Evolutionary conservation across 2,797 vertebrate genomes (phyloP).

Genomic region (Percopsis omiscomaycus): DNA sequence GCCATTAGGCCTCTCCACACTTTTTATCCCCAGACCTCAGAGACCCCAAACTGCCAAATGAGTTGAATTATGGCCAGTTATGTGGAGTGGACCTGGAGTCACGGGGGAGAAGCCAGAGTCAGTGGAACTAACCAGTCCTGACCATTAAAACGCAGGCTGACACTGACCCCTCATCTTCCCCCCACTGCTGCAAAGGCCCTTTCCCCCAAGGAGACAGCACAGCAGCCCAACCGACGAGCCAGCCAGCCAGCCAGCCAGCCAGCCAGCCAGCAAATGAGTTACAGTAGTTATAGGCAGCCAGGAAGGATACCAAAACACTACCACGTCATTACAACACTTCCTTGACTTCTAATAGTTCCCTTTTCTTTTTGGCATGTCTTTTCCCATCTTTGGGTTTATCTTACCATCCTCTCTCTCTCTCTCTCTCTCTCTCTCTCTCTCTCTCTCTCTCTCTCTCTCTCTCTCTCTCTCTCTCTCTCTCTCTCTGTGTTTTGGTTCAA

Average conservation of each 20-base stretch:
- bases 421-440: neutral
- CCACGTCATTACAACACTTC: constrained; percentile 55
- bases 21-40: constrained; percentile 80
- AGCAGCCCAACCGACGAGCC: constrained; percentile 43
- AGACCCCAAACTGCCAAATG: constrained; percentile 83
- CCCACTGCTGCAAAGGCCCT: constrained; percentile 69
- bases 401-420: constrained; percentile 15
- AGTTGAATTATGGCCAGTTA: constrained; percentile 84
- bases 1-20: constrained; percentile 77
- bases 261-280: constrained; percentile 11
- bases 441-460: constrained; percentile 13
- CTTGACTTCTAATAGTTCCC: constrained; percentile 17
- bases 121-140: constrained; percentile 79
- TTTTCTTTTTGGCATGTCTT: constrained; percentile 28
- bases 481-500: neutral
- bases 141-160: constrained; percentile 84
- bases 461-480: neutral
- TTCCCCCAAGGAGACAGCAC: constrained; percentile 59
- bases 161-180: constrained; percentile 79
- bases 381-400: neutral
- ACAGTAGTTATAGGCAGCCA: constrained; percentile 7
- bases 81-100: constrained; percentile 77
- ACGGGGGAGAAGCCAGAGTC: constrained; percentile 76
- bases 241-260: constrained; percentile 37
- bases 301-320: constrained; percentile 23